phyloP scores from a whole-genome alignment of 2,888 invertebrate species.

The Antheraea yamamai region DNA sequence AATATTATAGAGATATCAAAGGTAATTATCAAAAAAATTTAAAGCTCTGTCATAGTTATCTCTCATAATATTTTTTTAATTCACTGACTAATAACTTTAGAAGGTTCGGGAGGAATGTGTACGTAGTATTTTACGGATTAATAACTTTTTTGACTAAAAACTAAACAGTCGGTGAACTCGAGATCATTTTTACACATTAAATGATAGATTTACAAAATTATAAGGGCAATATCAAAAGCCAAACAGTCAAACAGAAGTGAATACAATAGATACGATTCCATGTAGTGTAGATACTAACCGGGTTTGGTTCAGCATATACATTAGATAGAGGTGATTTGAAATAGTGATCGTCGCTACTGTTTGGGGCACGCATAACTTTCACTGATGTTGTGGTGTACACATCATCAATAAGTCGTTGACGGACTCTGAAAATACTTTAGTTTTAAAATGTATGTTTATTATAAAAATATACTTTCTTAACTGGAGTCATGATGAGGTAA shows the following conservation, averaged over 20 bases:
- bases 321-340: not conserved
- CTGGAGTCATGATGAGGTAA: too few species aligned
- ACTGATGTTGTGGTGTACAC: conserved; percentile 30
- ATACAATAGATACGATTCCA: not conserved
- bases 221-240: not conserved
- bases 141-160: not conserved
- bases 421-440: conserved; percentile 17
- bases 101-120: not conserved
- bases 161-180: not conserved
- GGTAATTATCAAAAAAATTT: not conserved
- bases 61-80: not conserved
- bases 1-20: too few species aligned
- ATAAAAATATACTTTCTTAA: too few species aligned
- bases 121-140: not conserved
- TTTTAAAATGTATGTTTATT: not conserved
- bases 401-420: conserved; percentile 31
- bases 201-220: not conserved
- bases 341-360: not conserved
- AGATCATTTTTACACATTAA: not conserved
- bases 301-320: not conserved
- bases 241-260: not conserved
- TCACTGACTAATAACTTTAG: not conserved
- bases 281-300: not conserved
- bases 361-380: conserved; percentile 23
- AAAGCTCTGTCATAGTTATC: not conserved